Base-by-base conservation (phyloP, 2,113 vertebrate genomes). In the Tonatia bakeri region DNA sequence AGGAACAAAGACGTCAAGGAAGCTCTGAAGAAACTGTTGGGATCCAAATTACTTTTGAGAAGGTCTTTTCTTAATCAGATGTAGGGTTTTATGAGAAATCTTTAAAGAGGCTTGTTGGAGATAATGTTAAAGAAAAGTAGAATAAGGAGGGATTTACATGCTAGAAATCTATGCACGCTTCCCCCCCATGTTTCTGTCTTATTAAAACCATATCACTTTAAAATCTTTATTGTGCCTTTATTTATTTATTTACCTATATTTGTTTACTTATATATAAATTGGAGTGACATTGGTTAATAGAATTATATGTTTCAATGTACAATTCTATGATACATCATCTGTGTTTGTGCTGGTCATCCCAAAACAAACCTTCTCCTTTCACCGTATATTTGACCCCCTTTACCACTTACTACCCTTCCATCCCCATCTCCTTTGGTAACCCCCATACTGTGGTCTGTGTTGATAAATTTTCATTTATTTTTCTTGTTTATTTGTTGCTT, bases 1-100 rank as follows among this genome's bases (percentile, higher is more conserved):
- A 96, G 96, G 52, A 98, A 97, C 75, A 97, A 94, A 6, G 97
- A 98, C 15, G 93, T 98, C 43, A 97, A 98, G 43, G 86, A 90
- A 70, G 93, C 97, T 54, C 9, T 96, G 9, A 84, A 40, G 20
- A 97, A 95, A 81, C 5, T 84, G 59, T 12, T 61, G 59, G 24
- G 59, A 61, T 61, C 24, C 59, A 61, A 26, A 1, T 1, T 91
- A 8, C 13, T 43, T 59, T 69, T 33, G 11, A 15, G 26, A 36
- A 33, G 2, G 9, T n/a, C 14, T n/a, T 50, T 92, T 50, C 38
- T 40, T 33, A 80, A 33, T 52, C 15, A 36, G 6, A 56, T 9
- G 38, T 7, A 33, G 9, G 4, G 24, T 80, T 80, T 38, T 28
- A n/a, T 43, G 0, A 26, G 5, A 70, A 0, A 83, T 0, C 4